Percentiles rank a stretch among this genome's conserved stretches.
Conservation (phyloP, 2,797 vertebrate species). For the Xenopus petersii region DNA sequence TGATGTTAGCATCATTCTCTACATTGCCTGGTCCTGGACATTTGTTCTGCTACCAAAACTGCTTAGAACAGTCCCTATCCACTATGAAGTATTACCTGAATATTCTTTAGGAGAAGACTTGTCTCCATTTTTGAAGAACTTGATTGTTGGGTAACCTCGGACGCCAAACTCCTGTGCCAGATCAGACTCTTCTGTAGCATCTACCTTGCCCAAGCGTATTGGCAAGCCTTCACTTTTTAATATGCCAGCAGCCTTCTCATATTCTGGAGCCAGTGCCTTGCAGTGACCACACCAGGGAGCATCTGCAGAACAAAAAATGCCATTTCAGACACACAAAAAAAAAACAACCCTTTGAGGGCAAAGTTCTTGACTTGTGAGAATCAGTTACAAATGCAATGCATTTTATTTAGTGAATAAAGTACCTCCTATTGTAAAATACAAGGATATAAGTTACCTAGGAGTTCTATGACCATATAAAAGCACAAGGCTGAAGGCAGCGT, state of each 20-base stretch:
- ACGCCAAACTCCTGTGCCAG: slow-evolving; percentile 90
- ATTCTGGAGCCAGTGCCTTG: slow-evolving; percentile 92
- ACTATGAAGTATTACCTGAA: slow-evolving; percentile 69
- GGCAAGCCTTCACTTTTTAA: slow-evolving; percentile 82
- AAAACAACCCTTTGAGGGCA: no score
- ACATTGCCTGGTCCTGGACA: no score
- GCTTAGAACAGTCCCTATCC: no score
- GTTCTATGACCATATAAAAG: no score
- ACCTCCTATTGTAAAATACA: no score
- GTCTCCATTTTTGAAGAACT: slow-evolving; percentile 93
- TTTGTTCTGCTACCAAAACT: no score
- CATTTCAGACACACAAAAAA: not conserved
- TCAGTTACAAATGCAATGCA: no score
- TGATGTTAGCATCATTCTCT: no score
- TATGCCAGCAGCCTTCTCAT: slow-evolving; percentile 84
- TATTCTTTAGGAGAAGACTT: slow-evolving; percentile 86
- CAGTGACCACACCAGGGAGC: slow-evolving; percentile 99
- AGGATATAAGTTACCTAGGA: no score
- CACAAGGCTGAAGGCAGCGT: no score
- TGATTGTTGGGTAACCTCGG: slow-evolving; percentile 94
- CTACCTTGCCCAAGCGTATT: slow-evolving; percentile 89
- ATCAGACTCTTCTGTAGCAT: slow-evolving; percentile 92
- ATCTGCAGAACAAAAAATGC: slow-evolving; percentile 64
- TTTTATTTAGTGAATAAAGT: no score
- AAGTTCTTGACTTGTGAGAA: no score